phyloP scores from a whole-genome alignment of 1,140 invertebrate species.

The Matsumurasca onukii region DNA sequence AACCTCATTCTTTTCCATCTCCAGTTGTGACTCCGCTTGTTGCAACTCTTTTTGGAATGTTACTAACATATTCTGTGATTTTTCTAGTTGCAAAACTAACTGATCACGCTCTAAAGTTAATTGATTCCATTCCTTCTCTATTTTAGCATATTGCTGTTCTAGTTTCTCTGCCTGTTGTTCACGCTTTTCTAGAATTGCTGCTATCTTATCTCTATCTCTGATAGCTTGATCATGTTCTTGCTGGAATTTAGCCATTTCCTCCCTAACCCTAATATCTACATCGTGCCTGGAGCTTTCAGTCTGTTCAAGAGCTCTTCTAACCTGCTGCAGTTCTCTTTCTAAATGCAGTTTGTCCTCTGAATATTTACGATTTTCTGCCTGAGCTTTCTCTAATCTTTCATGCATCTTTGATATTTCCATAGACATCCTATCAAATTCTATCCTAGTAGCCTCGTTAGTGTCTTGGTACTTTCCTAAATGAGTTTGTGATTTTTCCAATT shows the following conservation, averaged over 20 bases:
- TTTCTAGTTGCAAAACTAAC: conserved; percentile 83
- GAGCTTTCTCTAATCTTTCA: conserved; percentile 70
- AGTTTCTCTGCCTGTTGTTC: conserved; percentile 78
- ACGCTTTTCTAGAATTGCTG: conserved; percentile 67
- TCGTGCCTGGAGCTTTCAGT: conserved; percentile 56
- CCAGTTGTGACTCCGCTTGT: conserved; percentile 75
- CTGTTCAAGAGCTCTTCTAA: conserved; percentile 63
- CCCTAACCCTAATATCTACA: conserved; percentile 49
- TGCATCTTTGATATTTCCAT: conserved; percentile 76
- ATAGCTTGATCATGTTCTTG: conserved; percentile 69
- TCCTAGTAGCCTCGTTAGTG: conserved; percentile 72
- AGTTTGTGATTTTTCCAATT: conserved; percentile 82
- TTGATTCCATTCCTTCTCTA: conserved; percentile 82
- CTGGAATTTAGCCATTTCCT: conserved; percentile 51
- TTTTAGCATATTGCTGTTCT: conserved; percentile 78
- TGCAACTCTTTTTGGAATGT: conserved; percentile 90
- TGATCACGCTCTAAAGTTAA: conserved; percentile 83
- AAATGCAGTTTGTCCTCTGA: conserved; percentile 55
- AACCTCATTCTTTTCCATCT: conserved; percentile 79
- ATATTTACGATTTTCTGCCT: conserved; percentile 55
- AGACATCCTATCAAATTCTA: conserved; percentile 79
- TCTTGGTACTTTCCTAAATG: conserved; percentile 79
- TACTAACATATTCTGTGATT: conserved; percentile 89
- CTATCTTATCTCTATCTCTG: conserved; percentile 71
- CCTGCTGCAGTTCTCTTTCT: conserved; percentile 70